Percentiles rank a stretch among this genome's conserved stretches.
Evolutionary conservation across 1,140 invertebrate species (phyloP).

Genomic region (Scaptomyza pallida): DNA sequence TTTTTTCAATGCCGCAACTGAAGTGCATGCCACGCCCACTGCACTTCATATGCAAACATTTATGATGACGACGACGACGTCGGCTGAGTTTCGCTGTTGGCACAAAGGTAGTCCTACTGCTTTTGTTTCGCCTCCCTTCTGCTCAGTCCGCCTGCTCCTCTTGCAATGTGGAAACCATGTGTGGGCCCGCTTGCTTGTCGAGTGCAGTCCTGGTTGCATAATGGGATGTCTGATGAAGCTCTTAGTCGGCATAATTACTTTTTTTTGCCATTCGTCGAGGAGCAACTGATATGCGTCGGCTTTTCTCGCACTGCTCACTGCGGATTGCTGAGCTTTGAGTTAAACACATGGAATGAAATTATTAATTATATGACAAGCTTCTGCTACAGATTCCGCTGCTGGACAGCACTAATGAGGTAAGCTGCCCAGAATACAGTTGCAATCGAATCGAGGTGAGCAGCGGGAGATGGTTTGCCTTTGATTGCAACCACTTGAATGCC

Average conservation of each 20-base stretch:
- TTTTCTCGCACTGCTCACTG: neutral
- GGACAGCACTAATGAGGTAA: conserved; percentile 45
- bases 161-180: conserved; percentile 21
- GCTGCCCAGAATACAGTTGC: conserved; percentile 2
- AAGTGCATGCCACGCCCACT: conserved; percentile 71
- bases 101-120: conserved; percentile 71
- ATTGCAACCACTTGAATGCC: conserved; percentile 75
- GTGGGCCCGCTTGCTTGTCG: conserved; percentile 58
- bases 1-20: conserved; percentile 75
- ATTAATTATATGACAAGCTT: conserved; percentile 34
- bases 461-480: conserved; percentile 55
- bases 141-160: neutral
- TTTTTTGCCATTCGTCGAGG: conserved; percentile 44
- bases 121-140: conserved; percentile 52
- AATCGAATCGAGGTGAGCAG: conserved; percentile 9
- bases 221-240: conserved; percentile 82
- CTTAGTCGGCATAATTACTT: conserved; percentile 83
- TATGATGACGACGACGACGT: conserved; percentile 68
- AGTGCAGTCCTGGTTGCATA: conserved; percentile 77
- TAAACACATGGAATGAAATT: conserved; percentile 39
- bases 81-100: conserved; percentile 27
- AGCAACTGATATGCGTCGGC: conserved; percentile 45
- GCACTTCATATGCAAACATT: conserved; percentile 79
- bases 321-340: conserved; percentile 13
- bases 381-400: conserved; percentile 2